Base-by-base conservation (phyloP, 2,113 vertebrate species). In the Archilochus colubris region DNA sequence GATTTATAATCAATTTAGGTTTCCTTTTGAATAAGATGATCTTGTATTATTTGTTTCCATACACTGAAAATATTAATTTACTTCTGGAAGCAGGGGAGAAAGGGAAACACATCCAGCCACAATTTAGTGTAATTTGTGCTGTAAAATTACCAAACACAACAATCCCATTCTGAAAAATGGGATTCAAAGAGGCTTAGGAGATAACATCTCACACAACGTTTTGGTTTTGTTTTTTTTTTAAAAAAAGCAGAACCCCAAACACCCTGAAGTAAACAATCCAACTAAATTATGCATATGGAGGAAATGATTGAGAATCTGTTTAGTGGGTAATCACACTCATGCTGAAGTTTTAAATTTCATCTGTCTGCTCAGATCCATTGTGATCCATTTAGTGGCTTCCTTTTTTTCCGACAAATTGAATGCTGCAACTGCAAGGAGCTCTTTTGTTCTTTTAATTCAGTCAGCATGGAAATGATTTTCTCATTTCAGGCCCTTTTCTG, bases 391-490 rank as follows among this genome's bases (percentile, higher is more conserved):
- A 98, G 97, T 98, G 98, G 98, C 98, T 98, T 98, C 98, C 97
- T 98, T 98, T 98, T 97, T 95, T 96, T 86, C 97, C 58, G 95
- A 97, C 98, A 97, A 98, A 98, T 98, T 98, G 98, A 98, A 98
- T 98, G 97, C 98, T 98, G 97, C 97, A 98, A 97, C 96, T 97
- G 98, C 98, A 98, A 98, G 97, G 97, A 96, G 96, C 96, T 97
- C 98, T 98, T 98, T 98, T 98, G 98, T 98, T 98, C 98, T 97
- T 98, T 97, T 98, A 98, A 98, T 98, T 98, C 98, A 98, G 98
- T 98, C 98, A 98, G 98, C 98, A 98, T 98, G 98, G 98, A 98
- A 98, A 98, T 98, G 98, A 98, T 98, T 98, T 98, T 98, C 98
- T 98, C 97, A 98, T 98, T 98, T 98, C 97, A 98, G 97, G 91